Base-by-base conservation (phyloP, 35 echinoderm and acorn worm species). In the Apostichopus californicus region DNA sequence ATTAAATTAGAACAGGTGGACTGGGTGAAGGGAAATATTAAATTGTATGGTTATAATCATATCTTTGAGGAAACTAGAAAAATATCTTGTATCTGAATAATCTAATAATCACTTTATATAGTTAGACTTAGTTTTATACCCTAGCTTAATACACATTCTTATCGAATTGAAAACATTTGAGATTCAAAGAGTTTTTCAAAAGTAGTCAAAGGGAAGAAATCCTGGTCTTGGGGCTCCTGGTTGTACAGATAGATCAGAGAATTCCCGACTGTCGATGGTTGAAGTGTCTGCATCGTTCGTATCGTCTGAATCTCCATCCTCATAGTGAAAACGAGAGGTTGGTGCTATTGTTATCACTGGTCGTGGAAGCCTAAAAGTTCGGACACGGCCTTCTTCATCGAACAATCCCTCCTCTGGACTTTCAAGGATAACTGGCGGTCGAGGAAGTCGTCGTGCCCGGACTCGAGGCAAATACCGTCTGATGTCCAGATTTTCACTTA, bases 151-250 rank as follows among this genome's bases (percentile, higher is more conserved):
- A 2, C 34, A 46, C 34, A 46, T 46, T 46, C 0, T 46, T 46
- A 46, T 46, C 34, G 34, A 46, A 46, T 46, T 46, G 34, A 4
- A 46, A 46, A 46, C 34, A 46, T 46, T 46, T 46, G 3, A 46
- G 34, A 46, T 46, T 46, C 34, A 0, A 46, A 4, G 34, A 46
- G 34, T 46, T 75, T 80, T 22, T 80, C 59, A 87, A 57, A 87
- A 87, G 57, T 87, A 87, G 10, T 87, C 86, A 25, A 59, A 87
- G 7, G 55, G 86, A 25, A 87, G 86, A 65, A 65, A 71, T 1
- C 86, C 57, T 8, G 86, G 86, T 11, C 58, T 54, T 5, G 64
- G 64, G 9, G 54, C 64, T n/a, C 86, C 86, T 6, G 57, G 86
- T 57, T 87, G 86, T 56, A 63, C 86, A 66, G 20, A 6, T 18